Percentiles rank a stretch among this genome's conserved stretches.
These are phyloP conservation scores for Micronisus gabar DNA, from an alignment of 2,113 vertebrate genomes.

Conservation along the genomic window DNA sequence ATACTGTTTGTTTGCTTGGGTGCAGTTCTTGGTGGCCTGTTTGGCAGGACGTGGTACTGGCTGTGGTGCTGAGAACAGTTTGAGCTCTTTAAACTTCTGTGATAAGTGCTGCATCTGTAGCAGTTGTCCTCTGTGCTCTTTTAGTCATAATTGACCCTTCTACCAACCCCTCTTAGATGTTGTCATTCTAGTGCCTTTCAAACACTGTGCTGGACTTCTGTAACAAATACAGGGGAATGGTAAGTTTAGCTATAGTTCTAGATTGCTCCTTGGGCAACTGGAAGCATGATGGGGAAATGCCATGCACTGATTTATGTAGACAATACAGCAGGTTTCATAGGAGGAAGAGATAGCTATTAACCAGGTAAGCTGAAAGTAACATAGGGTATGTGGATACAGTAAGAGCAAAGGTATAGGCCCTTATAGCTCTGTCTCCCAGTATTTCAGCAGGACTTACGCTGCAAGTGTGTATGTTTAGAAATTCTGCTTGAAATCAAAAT, in stretches of 20 bases:
- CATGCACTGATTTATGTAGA: background rate
- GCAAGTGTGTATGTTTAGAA: background rate
- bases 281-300: background rate
- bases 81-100: background rate
- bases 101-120: background rate
- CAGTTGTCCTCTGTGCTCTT: background rate
- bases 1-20: background rate
- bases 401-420: background rate
- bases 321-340: background rate
- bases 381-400: accelerated
- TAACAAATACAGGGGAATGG: background rate
- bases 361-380: background rate
- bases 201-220: background rate
- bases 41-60: background rate
- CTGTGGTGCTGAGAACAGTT: background rate
- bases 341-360: background rate
- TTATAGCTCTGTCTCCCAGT: background rate
- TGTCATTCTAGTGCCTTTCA: background rate
- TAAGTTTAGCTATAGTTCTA: background rate
- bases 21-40: background rate
- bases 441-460: background rate
- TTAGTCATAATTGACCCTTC: background rate
- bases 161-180: background rate
- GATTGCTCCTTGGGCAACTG: background rate
- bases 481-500: background rate